Percentiles rank a stretch among this genome's conserved stretches.
phyloP scores from a whole-genome alignment of 2,113 vertebrate species.

The Dicentrarchus labrax region DNA sequence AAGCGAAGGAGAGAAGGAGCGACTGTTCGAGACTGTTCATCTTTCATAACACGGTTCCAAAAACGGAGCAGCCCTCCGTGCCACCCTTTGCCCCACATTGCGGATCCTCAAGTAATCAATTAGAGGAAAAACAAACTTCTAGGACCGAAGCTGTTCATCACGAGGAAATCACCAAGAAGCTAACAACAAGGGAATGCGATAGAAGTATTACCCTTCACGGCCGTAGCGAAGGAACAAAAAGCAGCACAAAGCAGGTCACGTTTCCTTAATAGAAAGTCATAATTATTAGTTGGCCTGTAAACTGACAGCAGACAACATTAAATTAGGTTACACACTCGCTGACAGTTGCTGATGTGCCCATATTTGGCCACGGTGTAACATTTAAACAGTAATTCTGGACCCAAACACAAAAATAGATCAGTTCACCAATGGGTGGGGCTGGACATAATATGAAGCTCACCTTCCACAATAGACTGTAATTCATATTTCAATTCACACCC shows the following conservation, averaged over 20 bases:
- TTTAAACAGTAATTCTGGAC: slow-evolving; percentile 39
- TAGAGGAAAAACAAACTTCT: slow-evolving; percentile 44
- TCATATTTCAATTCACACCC: not conserved
- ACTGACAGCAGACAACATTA: slow-evolving; percentile 23
- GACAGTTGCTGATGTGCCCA: slow-evolving; percentile 3
- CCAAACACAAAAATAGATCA: slow-evolving; percentile 22
- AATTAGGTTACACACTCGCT: slow-evolving; percentile 25
- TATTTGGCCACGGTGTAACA: not conserved
- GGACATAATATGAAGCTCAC: slow-evolving; percentile 28
- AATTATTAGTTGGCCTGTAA: slow-evolving; percentile 6
- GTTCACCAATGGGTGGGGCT: slow-evolving; percentile 35
- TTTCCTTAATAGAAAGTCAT: slow-evolving; percentile 18
- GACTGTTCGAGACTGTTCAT: slow-evolving; percentile 52
- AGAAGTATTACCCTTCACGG: slow-evolving; percentile 4
- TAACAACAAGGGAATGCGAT: slow-evolving; percentile 7
- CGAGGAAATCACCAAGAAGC: slow-evolving; percentile 24
- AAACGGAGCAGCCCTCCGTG: slow-evolving; percentile 35
- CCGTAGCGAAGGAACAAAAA: slow-evolving; percentile 1
- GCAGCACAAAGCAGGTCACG: slow-evolving; percentile 29
- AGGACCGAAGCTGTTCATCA: slow-evolving; percentile 48
- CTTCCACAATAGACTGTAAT: slow-evolving; percentile 44
- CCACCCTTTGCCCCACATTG: slow-evolving; percentile 52
- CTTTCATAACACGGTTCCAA: slow-evolving; percentile 61
- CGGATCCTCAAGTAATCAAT: slow-evolving; percentile 61
- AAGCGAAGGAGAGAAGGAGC: slow-evolving; percentile 23